Percentiles rank a stretch among this genome's conserved stretches.
phyloP scores from a whole-genome alignment of 2,113 vertebrate species.

The Hymenochirus boettgeri region DNA sequence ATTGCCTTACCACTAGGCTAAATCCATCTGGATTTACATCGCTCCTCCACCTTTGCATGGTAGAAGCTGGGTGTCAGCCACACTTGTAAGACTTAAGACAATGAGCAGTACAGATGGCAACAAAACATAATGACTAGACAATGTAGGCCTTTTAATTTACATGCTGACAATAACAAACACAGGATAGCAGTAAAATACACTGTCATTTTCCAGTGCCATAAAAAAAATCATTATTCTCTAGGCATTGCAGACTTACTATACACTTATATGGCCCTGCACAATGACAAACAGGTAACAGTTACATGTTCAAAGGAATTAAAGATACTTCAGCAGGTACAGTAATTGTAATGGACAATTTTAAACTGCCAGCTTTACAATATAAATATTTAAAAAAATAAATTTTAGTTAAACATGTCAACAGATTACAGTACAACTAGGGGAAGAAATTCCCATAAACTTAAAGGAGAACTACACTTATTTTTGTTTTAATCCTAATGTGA shows the following conservation, averaged over 20 bases:
- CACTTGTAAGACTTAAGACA: conserved; percentile 36
- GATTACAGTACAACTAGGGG: no score
- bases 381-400: no score
- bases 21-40: conserved; percentile 11
- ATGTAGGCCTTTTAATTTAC: conserved; percentile 28
- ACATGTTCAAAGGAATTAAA: no score
- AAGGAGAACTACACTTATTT: no score
- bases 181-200: conserved; percentile 1
- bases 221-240: conserved; percentile 18
- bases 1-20: background rate
- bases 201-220: conserved; percentile 1
- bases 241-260: background rate
- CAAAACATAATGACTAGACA: conserved; percentile 37
- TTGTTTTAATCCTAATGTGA: no score
- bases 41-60: conserved; percentile 10
- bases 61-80: conserved; percentile 16
- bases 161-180: conserved; percentile 46
- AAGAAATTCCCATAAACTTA: no score
- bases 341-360: no score
- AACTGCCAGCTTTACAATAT: no score
- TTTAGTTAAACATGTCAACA: no score
- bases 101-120: conserved; percentile 37
- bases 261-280: no score
- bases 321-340: no score
- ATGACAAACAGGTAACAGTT: no score